Evolutionary conservation across 2,888 invertebrate species (phyloP).

Genomic region (Leistus spinibarbis): DNA sequence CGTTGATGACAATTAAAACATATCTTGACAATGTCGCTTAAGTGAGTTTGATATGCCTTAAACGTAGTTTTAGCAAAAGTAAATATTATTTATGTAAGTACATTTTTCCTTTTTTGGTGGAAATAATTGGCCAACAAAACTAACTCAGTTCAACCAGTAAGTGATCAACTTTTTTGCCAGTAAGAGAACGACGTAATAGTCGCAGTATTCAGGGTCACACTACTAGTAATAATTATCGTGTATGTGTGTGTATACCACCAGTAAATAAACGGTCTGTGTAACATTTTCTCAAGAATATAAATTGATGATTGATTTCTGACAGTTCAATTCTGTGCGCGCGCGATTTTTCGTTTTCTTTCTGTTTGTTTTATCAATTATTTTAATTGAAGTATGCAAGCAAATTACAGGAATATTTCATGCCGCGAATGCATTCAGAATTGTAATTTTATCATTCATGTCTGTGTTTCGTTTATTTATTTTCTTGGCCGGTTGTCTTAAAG

Average conservation of each 20-base stretch:
- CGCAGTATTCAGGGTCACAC: background rate
- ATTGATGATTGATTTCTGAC: conserved; percentile 31
- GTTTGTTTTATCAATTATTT: conserved; percentile 7
- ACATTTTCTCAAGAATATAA: background rate
- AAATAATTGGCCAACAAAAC: background rate
- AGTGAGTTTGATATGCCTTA: no score
- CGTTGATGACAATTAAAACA: no score
- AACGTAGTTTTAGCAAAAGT: no score
- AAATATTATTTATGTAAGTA: no score
- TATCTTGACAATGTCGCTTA: no score
- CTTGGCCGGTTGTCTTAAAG: no score
- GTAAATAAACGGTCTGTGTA: background rate
- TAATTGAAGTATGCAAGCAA: background rate
- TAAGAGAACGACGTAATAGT: background rate
- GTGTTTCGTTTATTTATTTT: no score
- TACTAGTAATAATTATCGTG: background rate
- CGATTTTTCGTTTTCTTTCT: conserved; percentile 24
- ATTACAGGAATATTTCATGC: background rate
- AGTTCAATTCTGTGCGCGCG: conserved; percentile 11
- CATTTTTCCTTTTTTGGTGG: background rate
- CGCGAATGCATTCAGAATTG: background rate
- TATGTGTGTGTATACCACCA: background rate
- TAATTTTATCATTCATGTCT: background rate
- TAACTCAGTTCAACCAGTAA: background rate
- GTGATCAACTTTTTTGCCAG: background rate